Conservation (phyloP, 2,888 invertebrate genomes). For the Cheilosia pagana region DNA sequence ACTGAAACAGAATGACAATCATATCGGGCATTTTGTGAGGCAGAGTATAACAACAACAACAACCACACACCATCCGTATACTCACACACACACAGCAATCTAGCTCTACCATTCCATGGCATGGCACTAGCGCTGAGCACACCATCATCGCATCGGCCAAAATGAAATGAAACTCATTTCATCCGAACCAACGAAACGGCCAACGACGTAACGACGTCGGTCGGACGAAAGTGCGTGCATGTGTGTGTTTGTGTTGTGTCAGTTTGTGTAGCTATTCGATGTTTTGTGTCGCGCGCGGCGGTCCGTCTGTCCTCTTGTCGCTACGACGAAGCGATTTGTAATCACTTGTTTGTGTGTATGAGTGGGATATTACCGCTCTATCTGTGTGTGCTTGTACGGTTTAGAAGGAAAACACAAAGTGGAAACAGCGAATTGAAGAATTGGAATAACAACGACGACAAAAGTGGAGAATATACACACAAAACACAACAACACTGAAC, state of each 20-base stretch:
- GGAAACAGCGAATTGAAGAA: conserved; percentile 39
- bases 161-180: conserved; percentile 60
- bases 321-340: conserved; percentile 39
- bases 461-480: conserved; percentile 15
- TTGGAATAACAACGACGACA: conserved; percentile 42
- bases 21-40: conserved; percentile 69
- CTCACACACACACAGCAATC: not conserved
- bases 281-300: conserved; percentile 13
- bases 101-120: not conserved
- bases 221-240: conserved; percentile 1
- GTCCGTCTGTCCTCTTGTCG: conserved; percentile 27
- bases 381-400: conserved; percentile 5
- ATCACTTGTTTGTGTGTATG: conserved; percentile 37
- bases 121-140: not conserved
- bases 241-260: conserved; percentile 19
- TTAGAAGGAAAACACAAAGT: conserved; percentile 55
- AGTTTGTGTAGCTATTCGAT: conserved; percentile 3
- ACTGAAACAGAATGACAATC: conserved; percentile 56
- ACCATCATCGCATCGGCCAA: conserved; percentile 12
- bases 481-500: conserved; percentile 24
- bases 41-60: conserved; percentile 56
- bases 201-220: conserved; percentile 35
- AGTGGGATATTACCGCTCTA: conserved; percentile 3
- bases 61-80: conserved; percentile 13
- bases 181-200: conserved; percentile 51